Base-by-base conservation (phyloP, 2,888 invertebrate species). In the Machimus rusticus region DNA sequence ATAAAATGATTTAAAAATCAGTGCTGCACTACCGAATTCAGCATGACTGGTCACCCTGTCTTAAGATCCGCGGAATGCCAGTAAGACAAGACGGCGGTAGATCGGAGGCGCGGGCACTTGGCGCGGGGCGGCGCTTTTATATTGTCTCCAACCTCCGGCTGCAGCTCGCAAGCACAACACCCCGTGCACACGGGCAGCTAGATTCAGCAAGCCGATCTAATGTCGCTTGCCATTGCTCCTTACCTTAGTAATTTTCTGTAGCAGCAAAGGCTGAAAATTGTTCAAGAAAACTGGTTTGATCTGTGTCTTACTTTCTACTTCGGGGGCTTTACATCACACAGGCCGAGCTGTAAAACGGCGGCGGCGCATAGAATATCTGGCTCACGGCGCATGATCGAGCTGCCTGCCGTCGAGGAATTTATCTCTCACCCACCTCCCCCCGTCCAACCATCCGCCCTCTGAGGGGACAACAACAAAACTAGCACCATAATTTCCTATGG, bases 271-370 rank as follows among this genome's bases (percentile, higher is more conserved):
- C 23, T 74, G 84, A 66, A 74, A 57, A 57, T 84, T 57, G 74
- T 84, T 84, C 12, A 23, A 23, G 43, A 37, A 84, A 84, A 84
- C 84, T 84, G 84, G 84, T 84, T 84, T 84, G 84, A 66, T 84
- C 66, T 84, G 84, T 84, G 84, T 84, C 84, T 84, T 84, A 84
- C 84, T 84, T 84, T 84, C 84, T 84, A 84, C 81, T 28, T 55
- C 19, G 77, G 19, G 81, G 81, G 46, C n/a, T 81, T 81, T 81
- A 28, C 31, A 51, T 55, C 81, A 43, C 51, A 78, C 19, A 66
- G 12, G 28, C 28, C 28, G 66, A 23, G 76, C 37, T 39, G 39
- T 31, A 39, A 76, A 76, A 76, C 76, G 39, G 76, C 76, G 28
- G 37, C 19, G 43, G 43, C 43, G 43, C 37, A 37, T 76, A 76